Conservation (phyloP, 2,888 invertebrate genomes). For the Philonicus albiceps region DNA sequence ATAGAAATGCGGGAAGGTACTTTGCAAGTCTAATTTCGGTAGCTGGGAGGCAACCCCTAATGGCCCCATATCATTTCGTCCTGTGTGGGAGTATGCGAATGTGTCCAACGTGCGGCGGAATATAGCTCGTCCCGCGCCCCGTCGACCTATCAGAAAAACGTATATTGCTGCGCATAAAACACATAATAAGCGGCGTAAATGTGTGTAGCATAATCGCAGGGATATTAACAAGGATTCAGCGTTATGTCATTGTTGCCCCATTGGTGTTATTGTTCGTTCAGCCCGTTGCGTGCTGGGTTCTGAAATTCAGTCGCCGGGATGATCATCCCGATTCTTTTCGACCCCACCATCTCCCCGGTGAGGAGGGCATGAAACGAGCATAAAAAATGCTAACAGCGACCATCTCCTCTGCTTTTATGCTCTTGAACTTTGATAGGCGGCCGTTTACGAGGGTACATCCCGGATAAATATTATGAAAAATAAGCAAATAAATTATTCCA, state of each 20-base stretch:
- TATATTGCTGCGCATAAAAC: conserved; percentile 48
- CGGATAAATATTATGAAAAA: conserved; percentile 49
- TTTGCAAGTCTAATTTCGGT: conserved; percentile 38
- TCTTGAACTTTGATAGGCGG: conserved; percentile 45
- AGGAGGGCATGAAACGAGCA: conserved; percentile 44
- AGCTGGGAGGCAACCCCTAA: conserved; percentile 30
- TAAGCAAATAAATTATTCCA: conserved; percentile 49
- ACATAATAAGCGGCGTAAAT: conserved; percentile 49
- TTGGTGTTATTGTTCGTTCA: conserved; percentile 34
- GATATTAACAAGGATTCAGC: conserved; percentile 49
- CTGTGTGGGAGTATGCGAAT: background rate
- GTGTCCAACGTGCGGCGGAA: conserved; percentile 7
- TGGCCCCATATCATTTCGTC: conserved; percentile 37
- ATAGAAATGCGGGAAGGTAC: background rate
- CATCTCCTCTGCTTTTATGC: conserved; percentile 42
- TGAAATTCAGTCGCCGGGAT: background rate
- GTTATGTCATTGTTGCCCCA: conserved; percentile 45
- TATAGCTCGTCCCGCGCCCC: background rate
- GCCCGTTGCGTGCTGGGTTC: conserved; percentile 2
- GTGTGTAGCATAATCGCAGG: conserved; percentile 48
- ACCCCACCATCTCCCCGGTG: conserved; percentile 8
- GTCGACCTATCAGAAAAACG: conserved; percentile 41
- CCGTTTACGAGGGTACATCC: conserved; percentile 46
- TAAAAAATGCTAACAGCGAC: conserved; percentile 47
- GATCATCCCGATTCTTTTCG: conserved; percentile 38